These are phyloP conservation scores for Epinotia bilunana DNA, from an alignment of 2,888 invertebrate genomes.

Conservation along the genomic window DNA sequence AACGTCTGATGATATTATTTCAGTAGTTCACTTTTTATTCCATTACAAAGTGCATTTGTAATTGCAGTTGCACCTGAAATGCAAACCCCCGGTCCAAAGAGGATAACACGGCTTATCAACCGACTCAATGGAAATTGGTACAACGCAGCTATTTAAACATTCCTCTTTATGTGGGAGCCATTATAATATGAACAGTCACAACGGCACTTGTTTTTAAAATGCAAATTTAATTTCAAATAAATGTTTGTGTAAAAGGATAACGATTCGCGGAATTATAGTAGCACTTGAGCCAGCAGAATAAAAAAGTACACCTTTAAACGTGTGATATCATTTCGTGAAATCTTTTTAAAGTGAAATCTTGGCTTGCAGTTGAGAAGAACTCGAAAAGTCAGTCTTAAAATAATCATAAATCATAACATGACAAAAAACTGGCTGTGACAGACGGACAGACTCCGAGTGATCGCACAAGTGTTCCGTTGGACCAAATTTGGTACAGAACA, in stretches of 20 bases:
- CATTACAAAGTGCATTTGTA: conserved; percentile 19
- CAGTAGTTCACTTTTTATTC: conserved; percentile 6
- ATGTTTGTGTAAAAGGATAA: conserved; percentile 37
- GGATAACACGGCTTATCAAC: conserved; percentile 60
- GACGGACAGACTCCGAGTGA: too few species aligned
- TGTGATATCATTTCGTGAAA: conserved; percentile 23
- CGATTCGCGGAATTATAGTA: conserved; percentile 22
- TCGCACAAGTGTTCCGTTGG: too few species aligned
- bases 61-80: conserved; percentile 8
- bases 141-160: conserved; percentile 53
- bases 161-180: conserved; percentile 58
- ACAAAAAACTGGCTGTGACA: too few species aligned
- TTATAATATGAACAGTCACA: conserved; percentile 42
- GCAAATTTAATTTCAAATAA: conserved; percentile 43
- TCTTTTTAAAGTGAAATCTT: conserved; percentile 7
- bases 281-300: conserved; percentile 20
- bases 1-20: not conserved
- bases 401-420: not conserved
- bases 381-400: not conserved
- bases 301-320: conserved; percentile 24
- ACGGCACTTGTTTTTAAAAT: conserved; percentile 49
- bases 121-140: conserved; percentile 63
- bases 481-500: too few species aligned
- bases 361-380: conserved; percentile 11
- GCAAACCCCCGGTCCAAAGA: conserved; percentile 7